Conservation (phyloP, 2,113 vertebrate species). For the Gopherus evgoodei region DNA sequence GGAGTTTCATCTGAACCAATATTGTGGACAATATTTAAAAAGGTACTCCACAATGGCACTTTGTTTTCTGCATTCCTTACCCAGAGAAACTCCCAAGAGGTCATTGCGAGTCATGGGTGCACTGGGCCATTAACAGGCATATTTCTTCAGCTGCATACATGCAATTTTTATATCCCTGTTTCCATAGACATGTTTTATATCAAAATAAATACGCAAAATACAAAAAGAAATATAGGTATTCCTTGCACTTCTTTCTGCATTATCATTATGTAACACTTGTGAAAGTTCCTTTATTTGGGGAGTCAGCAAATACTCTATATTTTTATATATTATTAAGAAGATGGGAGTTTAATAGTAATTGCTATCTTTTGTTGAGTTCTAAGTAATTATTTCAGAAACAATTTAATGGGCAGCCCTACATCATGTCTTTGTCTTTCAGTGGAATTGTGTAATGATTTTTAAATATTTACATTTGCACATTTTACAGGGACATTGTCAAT, state of each 20-base stretch:
- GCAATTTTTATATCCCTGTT: not conserved
- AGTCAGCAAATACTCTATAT: not conserved
- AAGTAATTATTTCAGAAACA: not conserved
- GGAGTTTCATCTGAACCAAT: not conserved
- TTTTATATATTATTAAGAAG: not conserved
- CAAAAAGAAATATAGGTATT: not conserved
- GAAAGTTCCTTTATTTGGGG: not conserved
- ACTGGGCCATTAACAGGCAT: not conserved
- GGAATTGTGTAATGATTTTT: not conserved
- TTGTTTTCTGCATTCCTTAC: not conserved
- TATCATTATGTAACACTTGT: not conserved
- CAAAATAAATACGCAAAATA: fast-evolving
- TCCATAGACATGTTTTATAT: not conserved
- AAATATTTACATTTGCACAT: not conserved
- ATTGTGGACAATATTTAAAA: not conserved
- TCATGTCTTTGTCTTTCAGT: not conserved
- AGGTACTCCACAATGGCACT: not conserved
- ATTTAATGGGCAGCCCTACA: not conserved
- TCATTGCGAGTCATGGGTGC: not conserved
- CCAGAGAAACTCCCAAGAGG: not conserved
- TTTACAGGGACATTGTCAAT: not conserved
- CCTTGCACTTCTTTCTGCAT: not conserved
- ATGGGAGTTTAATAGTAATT: conserved; percentile 5
- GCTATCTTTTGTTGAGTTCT: not conserved
- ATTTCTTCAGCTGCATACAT: not conserved